phyloP scores from a whole-genome alignment of 2,888 invertebrate genomes.

The Gymnosoma rotundatum region DNA sequence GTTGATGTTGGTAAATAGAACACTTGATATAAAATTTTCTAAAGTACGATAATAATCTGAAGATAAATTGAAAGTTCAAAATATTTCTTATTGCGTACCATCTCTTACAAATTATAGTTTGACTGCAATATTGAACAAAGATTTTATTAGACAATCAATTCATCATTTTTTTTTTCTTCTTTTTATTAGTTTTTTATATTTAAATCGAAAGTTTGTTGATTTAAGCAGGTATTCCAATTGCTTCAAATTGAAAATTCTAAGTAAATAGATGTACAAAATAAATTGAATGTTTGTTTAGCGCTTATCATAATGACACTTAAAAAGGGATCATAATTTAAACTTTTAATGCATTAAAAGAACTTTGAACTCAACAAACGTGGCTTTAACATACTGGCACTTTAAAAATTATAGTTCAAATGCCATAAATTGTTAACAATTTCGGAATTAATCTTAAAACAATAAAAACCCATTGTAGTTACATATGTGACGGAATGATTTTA shows the following conservation, averaged over 20 bases:
- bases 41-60: slow-evolving; percentile 52
- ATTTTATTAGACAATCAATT: slow-evolving; percentile 44
- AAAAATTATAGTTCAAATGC: no score
- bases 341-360: no score
- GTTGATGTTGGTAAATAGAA: slow-evolving; percentile 48
- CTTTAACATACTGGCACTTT: no score
- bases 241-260: slow-evolving; percentile 11
- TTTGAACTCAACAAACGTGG: no score
- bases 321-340: no score
- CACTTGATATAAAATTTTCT: slow-evolving; percentile 52
- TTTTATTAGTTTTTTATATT: slow-evolving; percentile 41
- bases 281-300: slow-evolving; percentile 1
- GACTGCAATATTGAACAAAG: slow-evolving; percentile 23
- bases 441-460: no score
- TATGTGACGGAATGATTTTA: no score
- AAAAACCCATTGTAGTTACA: no score
- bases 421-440: no score
- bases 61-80: slow-evolving; percentile 62
- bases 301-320: background rate
- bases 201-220: slow-evolving; percentile 29
- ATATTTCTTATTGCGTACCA: slow-evolving; percentile 24
- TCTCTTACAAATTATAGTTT: slow-evolving; percentile 39
- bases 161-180: background rate
- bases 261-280: slow-evolving; percentile 5
- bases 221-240: background rate